phyloP scores from a whole-genome alignment of 2,113 vertebrate genomes.

The Chaenogobius annularis region DNA sequence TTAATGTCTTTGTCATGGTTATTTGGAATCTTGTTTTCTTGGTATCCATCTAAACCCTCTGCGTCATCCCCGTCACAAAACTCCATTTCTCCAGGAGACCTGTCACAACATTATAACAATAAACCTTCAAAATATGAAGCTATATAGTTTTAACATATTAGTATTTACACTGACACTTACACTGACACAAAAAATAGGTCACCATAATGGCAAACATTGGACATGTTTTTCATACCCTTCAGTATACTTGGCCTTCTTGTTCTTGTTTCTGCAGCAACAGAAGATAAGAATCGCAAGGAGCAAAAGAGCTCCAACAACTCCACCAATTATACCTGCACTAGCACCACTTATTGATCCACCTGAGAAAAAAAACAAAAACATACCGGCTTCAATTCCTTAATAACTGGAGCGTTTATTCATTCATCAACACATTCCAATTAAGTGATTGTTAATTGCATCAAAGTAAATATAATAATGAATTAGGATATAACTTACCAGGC shows the following conservation, averaged over 20 bases:
- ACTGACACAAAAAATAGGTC: not conserved
- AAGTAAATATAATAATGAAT: not conserved
- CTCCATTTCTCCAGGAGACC: slow-evolving; percentile 35
- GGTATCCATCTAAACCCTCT: slow-evolving; percentile 33
- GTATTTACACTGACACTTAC: not conserved
- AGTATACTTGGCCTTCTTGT: slow-evolving; percentile 68
- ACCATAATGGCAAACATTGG: not conserved
- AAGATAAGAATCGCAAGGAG: slow-evolving; percentile 76
- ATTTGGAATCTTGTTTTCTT: slow-evolving; percentile 42
- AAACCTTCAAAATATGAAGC: not conserved
- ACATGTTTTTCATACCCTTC: slow-evolving; percentile 46
- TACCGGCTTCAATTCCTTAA: not conserved
- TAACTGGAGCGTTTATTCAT: not conserved
- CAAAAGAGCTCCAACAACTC: slow-evolving; percentile 71
- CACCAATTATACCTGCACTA: slow-evolving; percentile 80
- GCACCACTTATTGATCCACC: slow-evolving; percentile 84
- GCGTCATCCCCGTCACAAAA: slow-evolving; percentile 54
- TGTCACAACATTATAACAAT: slow-evolving; percentile 15
- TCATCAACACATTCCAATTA: not conserved
- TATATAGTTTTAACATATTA: not conserved
- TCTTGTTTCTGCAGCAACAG: slow-evolving; percentile 74
- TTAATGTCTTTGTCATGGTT: slow-evolving; percentile 18
- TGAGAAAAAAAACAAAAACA: slow-evolving; percentile 41
- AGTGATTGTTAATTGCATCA: not conserved
- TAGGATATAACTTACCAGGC: slow-evolving; percentile 74